Percentiles rank a stretch among this genome's conserved stretches.
Evolutionary conservation across 1,140 invertebrate genomes (phyloP).

Genomic region (Bicyclus anynana): DNA sequence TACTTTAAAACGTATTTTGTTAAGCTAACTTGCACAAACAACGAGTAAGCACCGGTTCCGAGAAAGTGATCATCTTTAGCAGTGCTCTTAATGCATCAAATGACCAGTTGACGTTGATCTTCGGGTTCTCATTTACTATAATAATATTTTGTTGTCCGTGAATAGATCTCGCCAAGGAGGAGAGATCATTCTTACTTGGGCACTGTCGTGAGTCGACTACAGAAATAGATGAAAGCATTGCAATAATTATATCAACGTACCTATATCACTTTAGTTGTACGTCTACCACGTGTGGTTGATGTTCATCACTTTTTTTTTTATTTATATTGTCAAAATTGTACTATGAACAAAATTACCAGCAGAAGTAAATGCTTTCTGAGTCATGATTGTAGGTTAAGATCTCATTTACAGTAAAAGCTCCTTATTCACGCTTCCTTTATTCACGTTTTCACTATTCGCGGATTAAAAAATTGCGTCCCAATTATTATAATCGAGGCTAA

Average conservation of each 20-base stretch:
- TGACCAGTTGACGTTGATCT: constrained; percentile 19
- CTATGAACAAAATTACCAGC: background rate
- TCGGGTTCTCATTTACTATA: constrained; percentile 5
- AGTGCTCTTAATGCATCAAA: constrained; percentile 16
- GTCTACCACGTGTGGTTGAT: constrained; percentile 1
- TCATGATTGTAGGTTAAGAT: background rate
- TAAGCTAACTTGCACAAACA: constrained; percentile 13
- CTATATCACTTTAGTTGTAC: constrained; percentile 11
- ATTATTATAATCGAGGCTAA: no score
- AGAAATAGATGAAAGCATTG: constrained; percentile 27
- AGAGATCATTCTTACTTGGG: constrained; percentile 18
- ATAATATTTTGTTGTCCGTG: constrained; percentile 19
- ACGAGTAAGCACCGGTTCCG: constrained; percentile 17
- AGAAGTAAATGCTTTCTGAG: background rate
- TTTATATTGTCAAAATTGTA: background rate
- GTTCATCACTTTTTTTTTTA: background rate
- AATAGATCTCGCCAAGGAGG: constrained; percentile 14
- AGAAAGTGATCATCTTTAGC: constrained; percentile 27
- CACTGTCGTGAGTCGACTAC: constrained; percentile 18
- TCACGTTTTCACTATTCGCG: no score
- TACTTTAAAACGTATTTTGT: background rate
- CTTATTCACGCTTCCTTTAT: no score
- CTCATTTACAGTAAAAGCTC: no score
- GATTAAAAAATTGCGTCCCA: no score
- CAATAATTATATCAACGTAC: constrained; percentile 25